A percentile compares a stretch with the other conserved stretches of the same genome.
phyloP scores from a whole-genome alignment of 2,888 invertebrate species.

The Ochlodes sylvanus region DNA sequence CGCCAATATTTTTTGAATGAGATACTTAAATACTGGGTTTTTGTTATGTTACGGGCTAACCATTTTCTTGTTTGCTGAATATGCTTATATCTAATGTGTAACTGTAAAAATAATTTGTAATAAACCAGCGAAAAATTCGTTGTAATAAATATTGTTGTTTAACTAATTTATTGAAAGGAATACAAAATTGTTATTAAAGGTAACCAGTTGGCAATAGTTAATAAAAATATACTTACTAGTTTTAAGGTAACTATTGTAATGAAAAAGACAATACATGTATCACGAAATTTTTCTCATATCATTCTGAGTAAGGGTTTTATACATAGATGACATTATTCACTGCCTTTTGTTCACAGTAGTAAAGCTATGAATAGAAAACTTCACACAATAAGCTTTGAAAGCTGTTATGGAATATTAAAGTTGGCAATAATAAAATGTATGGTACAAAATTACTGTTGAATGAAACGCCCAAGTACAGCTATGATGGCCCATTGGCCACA shows the following conservation, averaged over 20 bases:
- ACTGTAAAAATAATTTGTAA: neutral
- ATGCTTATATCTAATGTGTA: neutral
- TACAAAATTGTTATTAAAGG: slow-evolving; percentile 40
- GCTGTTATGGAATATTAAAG: slow-evolving; percentile 1
- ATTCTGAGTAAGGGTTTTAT: slow-evolving; percentile 52
- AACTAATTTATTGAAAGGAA: neutral
- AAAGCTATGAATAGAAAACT: slow-evolving; percentile 28
- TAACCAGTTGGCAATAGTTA: slow-evolving; percentile 54
- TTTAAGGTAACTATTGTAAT: slow-evolving; percentile 52
- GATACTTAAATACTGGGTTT: neutral
- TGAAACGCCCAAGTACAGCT: neutral
- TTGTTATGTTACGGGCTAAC: neutral
- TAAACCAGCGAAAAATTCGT: too few species aligned
- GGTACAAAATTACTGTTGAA: neutral
- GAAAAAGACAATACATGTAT: slow-evolving; percentile 80
- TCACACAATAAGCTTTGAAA: slow-evolving; percentile 19
- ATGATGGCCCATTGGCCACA: neutral
- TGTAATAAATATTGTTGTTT: neutral
- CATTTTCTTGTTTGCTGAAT: neutral
- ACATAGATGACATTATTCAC: slow-evolving; percentile 12
- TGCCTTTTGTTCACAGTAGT: slow-evolving; percentile 32
- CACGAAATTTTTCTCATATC: slow-evolving; percentile 74
- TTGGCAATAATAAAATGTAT: neutral
- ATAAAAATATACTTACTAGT: slow-evolving; percentile 60
- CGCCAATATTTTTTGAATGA: slow-evolving; percentile 5